Evolutionary conservation across 2,888 invertebrate species (phyloP), one percentile per base, ranked within the genome.

Genomic region (Furcula furcula): DNA sequence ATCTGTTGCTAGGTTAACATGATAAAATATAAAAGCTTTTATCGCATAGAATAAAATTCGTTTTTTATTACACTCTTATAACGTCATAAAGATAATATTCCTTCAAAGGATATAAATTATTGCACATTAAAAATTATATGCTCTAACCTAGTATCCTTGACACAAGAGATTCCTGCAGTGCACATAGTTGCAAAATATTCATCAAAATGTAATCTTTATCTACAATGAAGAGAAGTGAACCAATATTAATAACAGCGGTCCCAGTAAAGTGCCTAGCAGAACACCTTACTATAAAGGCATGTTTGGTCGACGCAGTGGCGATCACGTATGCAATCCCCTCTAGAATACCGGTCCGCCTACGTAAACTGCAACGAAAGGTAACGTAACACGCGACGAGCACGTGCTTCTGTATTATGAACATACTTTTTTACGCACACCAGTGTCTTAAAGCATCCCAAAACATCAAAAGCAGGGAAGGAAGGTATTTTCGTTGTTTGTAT

Each of bases 261-360:
- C 37, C 19, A 45, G 14, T 21, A 21, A 21, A 29, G 33, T 13
- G 3, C 45, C 53, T 19, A 26, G 35, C 9, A 23, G 11, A 20
- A 52, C 34, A 7, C 37, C 27, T 22, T n/a, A n/a, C n/a, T n/a
- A n/a, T n/a, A 14, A 28, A 30, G 20, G 34, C 39, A 30, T 30
- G 12, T 32, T 31, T 6, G 34, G 16, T 34, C 29, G 19, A 55
- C 54, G 50, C 41, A 32, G 40, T 35, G 20, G 20, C 20, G 25
- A 45, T 55, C 54, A 53, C 57, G 45, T 57, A 56, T 57, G 40
- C 45, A 50, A 36, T 45, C 33, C 53, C 42, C 37, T 36, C 40
- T 34, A 31, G 28, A 22, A 20, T 23, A 46, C 45, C 38, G 31
- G 40, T 39, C 31, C 34, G 40, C 50, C 54, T 33, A 42, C 53